A percentile compares a stretch with the other conserved stretches of the same genome.
Evolutionary conservation across 2,888 invertebrate species (phyloP).

Genomic region (Protodeltote pygarga): DNA sequence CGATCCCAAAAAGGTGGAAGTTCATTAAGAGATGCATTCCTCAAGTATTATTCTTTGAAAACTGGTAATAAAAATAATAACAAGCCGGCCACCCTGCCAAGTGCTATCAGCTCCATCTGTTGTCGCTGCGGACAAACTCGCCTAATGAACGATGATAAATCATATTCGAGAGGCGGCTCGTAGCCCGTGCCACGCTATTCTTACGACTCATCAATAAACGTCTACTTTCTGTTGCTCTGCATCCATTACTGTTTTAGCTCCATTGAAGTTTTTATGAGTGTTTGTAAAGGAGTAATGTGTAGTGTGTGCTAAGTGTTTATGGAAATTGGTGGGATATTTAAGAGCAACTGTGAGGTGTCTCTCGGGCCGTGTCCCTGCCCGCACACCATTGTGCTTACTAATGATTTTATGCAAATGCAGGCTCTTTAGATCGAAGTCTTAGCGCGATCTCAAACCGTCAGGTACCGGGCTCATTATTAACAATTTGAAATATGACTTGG

Average conservation of each 20-base stretch:
- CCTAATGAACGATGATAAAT: conserved; percentile 88
- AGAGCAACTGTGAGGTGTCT: conserved; percentile 79
- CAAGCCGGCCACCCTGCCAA: conserved; percentile 87
- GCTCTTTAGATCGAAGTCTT: conserved; percentile 87
- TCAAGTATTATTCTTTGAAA: conserved; percentile 86
- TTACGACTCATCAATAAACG: conserved; percentile 57
- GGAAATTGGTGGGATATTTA: conserved; percentile 62
- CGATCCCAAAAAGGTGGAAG: conserved; percentile 84
- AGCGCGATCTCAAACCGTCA: conserved; percentile 86
- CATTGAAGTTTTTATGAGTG: background rate
- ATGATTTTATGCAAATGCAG: conserved; percentile 87
- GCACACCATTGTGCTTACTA: conserved; percentile 86
- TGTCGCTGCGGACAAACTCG: conserved; percentile 87
- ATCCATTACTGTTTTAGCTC: conserved; percentile 57
- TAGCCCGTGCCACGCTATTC: conserved; percentile 71
- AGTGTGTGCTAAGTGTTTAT: conserved; percentile 15
- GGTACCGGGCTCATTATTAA: conserved; percentile 86
- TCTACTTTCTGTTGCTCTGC: conserved; percentile 21
- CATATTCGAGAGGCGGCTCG: conserved; percentile 86
- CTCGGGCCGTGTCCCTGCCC: conserved; percentile 83
- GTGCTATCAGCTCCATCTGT: conserved; percentile 87
- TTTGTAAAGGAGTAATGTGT: conserved; percentile 52
- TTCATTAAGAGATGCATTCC: conserved; percentile 87
- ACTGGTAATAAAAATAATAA: conserved; percentile 87
- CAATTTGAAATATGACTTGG: conserved; percentile 85